These are phyloP conservation scores for Limanda limanda DNA, from an alignment of 2,113 vertebrate genomes.

Conservation along the genomic window DNA sequence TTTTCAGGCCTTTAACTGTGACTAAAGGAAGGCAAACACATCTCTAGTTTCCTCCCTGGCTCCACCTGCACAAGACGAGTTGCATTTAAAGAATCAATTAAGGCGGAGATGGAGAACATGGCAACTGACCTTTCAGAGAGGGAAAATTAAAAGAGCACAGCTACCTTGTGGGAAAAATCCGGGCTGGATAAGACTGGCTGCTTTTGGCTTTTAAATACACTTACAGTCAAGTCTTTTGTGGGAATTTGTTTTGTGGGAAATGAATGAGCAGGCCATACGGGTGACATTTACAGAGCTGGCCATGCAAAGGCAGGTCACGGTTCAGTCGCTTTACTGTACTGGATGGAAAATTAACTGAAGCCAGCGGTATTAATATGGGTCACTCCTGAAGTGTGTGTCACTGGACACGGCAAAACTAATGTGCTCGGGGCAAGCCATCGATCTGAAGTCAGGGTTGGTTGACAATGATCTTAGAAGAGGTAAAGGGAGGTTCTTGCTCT, in stretches of 20 bases:
- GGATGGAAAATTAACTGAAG: constrained; percentile 73
- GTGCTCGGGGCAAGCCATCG: constrained; percentile 47
- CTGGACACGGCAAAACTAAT: constrained; percentile 48
- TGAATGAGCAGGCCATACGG: constrained; percentile 73
- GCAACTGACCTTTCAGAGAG: constrained; percentile 80
- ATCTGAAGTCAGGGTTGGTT: constrained; percentile 52
- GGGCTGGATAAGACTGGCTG: constrained; percentile 69
- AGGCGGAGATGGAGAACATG: constrained; percentile 79
- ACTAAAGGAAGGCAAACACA: constrained; percentile 71
- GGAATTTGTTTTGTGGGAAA: constrained; percentile 79
- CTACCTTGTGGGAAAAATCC: constrained; percentile 77
- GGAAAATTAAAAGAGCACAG: constrained; percentile 85
- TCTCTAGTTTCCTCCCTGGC: constrained; percentile 39
- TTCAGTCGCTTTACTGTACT: constrained; percentile 73
- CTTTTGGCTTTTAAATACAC: constrained; percentile 83
- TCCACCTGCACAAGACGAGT: constrained; percentile 48
- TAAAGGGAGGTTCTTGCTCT: background rate
- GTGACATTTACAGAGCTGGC: constrained; percentile 77
- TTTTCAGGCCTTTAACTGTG: constrained; percentile 61
- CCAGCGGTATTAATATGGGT: constrained; percentile 68
- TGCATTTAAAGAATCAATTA: constrained; percentile 85
- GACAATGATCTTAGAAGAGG: constrained; percentile 45
- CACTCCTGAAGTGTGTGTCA: constrained; percentile 56
- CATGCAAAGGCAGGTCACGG: constrained; percentile 67
- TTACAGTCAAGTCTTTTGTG: constrained; percentile 73